Percentiles rank a stretch among this genome's conserved stretches.
These are phyloP conservation scores for Corapipo altera DNA, from an alignment of 2,113 vertebrate genomes.

Conservation along the genomic window DNA sequence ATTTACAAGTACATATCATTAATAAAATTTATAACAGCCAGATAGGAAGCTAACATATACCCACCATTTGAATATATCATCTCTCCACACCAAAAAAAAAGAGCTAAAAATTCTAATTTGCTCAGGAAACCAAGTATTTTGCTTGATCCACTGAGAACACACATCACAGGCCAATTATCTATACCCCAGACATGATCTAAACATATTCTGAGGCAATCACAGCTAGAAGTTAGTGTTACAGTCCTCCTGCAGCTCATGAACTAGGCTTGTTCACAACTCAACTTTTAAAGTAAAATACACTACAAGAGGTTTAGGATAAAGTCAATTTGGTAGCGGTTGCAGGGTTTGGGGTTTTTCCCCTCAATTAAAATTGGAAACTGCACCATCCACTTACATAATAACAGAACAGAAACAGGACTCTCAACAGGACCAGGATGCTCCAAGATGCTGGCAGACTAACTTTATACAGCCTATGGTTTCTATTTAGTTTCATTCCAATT, in stretches of 20 bases:
- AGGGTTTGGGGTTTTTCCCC: accelerated
- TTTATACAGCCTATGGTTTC: neutral
- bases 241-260: neutral
- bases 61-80: neutral
- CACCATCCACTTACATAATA: neutral
- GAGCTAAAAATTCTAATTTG: neutral
- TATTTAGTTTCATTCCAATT: neutral
- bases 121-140: neutral
- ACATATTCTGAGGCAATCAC: neutral
- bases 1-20: neutral
- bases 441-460: neutral
- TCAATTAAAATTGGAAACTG: neutral
- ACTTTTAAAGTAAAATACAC: neutral
- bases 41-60: neutral
- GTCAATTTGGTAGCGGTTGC: neutral
- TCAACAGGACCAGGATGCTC: neutral
- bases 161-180: neutral
- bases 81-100: neutral
- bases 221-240: neutral
- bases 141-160: neutral
- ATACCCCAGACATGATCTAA: neutral
- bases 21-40: neutral
- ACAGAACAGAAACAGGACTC: neutral
- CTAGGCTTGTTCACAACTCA: neutral
- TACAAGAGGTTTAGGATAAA: neutral